phyloP scores from a whole-genome alignment of 2,888 invertebrate species.

The Idaea aversata region DNA sequence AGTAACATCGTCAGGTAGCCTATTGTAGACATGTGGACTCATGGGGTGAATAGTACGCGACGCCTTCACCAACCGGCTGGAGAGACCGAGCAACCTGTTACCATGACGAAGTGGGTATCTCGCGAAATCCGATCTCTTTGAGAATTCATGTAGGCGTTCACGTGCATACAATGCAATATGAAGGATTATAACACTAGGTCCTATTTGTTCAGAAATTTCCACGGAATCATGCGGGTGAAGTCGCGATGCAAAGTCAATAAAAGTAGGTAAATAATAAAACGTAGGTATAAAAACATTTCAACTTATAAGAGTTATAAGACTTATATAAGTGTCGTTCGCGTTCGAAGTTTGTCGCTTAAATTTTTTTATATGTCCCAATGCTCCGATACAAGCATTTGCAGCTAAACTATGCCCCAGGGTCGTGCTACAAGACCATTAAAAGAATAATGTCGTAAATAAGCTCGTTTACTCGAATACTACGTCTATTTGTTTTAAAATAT shows the following conservation, averaged over 20 bases:
- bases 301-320: constrained; percentile 42
- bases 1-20: too few species aligned
- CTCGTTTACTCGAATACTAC: constrained; percentile 47
- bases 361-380: constrained; percentile 72
- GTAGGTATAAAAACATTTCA: constrained; percentile 33
- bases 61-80: too few species aligned
- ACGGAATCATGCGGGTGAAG: not conserved
- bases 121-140: too few species aligned
- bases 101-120: too few species aligned
- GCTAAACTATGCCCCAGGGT: constrained; percentile 64
- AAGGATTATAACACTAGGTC: too few species aligned
- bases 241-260: not conserved
- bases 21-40: too few species aligned
- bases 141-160: too few species aligned
- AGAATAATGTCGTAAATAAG: constrained; percentile 66
- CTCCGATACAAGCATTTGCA: constrained; percentile 66
- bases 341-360: constrained; percentile 58
- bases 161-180: too few species aligned
- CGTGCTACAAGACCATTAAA: constrained; percentile 56
- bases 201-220: not conserved
- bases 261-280: constrained; percentile 33
- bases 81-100: too few species aligned
- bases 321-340: constrained; percentile 32
- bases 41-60: too few species aligned
- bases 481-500: constrained; percentile 41